Evolutionary conservation across 2,113 vertebrate species (phyloP), one percentile per base, ranked within the genome.

Genomic region (Eolophus roseicapilla): DNA sequence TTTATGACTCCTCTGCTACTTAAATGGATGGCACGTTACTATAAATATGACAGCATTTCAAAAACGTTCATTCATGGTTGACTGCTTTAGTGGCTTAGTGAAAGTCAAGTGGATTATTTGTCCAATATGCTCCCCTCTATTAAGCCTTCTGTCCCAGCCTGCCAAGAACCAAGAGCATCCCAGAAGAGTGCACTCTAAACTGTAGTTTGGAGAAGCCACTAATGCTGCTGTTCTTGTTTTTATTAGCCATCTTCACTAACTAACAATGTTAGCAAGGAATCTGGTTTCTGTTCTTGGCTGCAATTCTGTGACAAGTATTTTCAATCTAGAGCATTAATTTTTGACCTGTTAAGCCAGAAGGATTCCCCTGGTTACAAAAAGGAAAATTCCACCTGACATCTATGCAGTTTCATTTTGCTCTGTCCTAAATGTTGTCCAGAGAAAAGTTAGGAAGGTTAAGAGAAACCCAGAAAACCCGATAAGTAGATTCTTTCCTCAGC

Each of bases 81-180:
- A 53, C 50, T 94, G 83, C 64, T 92, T 92, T 93, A 93, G 80
- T 47, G 60, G 86, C 55, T 91, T 94, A 97, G 60, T 53, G 64
- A 92, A 94, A 93, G 73, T 88, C 86, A 92, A 97, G 80, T 89
- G 80, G 69, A 88, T 95, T 96, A 84, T 81, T 97, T 95, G 71
- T 91, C 33, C 86, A 90, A 67, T 91, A 84, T 91, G 83, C 84
- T 95, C 69, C 33, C 35, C 43, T 25, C 18, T 92, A 68, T 84
- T 92, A 93, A 95, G 43, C 80, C 77, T 92, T 89, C 77, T 84
- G 60, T 91, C 88, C 55, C 64, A 88, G 64, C 21, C 49, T 95
- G 83, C 93, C 73, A 93, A 94, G 65, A 91, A 71, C 29, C 23
- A 80, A 88, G 41, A 27, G 5, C 19, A 27, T 81, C 86, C 81